Evolutionary conservation across 2,797 vertebrate genomes (phyloP).

Genomic region (Lateolabrax maculatus): DNA sequence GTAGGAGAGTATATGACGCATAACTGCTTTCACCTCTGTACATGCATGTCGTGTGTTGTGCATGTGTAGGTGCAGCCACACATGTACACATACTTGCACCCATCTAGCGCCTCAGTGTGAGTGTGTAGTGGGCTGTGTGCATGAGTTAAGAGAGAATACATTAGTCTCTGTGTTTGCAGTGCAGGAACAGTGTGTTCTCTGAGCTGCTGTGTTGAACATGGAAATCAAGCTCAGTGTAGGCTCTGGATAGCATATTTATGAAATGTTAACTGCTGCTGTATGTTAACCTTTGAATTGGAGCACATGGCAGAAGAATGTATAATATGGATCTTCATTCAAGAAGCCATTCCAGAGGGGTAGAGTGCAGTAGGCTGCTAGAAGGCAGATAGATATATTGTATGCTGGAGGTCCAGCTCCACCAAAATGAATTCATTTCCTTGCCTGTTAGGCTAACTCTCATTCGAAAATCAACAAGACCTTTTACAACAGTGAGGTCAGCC

Average conservation of each 20-base stretch:
- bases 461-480: neutral
- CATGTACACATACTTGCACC: neutral
- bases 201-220: constrained; percentile 40
- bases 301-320: constrained; percentile 6
- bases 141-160: constrained; percentile 50
- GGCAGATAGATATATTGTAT: neutral
- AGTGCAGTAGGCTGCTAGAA: neutral
- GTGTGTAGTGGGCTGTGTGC: constrained; percentile 25
- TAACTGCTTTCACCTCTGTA: neutral
- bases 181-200: constrained; percentile 46
- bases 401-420: constrained; percentile 4
- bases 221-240: constrained; percentile 37
- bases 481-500: neutral
- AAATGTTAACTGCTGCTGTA: constrained; percentile 40
- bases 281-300: constrained; percentile 30
- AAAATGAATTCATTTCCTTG: neutral
- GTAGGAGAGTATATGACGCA: neutral
- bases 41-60: neutral
- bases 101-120: constrained; percentile 21
- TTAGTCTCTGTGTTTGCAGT: constrained; percentile 50
- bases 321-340: neutral
- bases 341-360: neutral
- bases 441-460: neutral
- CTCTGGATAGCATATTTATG: constrained; percentile 40
- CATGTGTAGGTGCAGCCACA: neutral